phyloP scores from a whole-genome alignment of 2,797 vertebrate species.

The Poecilia gillii region DNA sequence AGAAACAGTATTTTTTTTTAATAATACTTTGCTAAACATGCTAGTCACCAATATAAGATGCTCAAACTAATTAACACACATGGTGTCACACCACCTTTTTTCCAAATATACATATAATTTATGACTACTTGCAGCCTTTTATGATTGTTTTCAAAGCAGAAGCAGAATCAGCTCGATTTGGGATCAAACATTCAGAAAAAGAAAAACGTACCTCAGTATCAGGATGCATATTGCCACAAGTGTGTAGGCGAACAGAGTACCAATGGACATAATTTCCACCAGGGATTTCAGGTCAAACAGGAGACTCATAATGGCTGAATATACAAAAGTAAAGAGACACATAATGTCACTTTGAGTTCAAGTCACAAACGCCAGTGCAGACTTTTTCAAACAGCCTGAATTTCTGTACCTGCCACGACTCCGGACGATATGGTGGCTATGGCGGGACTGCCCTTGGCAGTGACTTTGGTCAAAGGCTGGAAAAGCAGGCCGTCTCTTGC shows the following conservation, averaged over 20 bases:
- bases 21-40: neutral
- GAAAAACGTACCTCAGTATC: conserved; percentile 83
- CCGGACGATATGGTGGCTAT: conserved; percentile 86
- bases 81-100: neutral
- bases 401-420: conserved; percentile 81
- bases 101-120: neutral
- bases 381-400: conserved; percentile 9
- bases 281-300: conserved; percentile 88
- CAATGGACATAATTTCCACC: conserved; percentile 89
- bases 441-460: conserved; percentile 82
- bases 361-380: neutral
- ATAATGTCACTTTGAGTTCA: conserved; percentile 13
- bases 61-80: neutral
- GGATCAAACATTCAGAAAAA: neutral
- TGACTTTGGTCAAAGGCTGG: conserved; percentile 80
- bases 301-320: conserved; percentile 86
- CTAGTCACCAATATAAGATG: neutral
- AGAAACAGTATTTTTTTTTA: neutral
- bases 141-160: neutral
- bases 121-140: neutral
- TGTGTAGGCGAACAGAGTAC: conserved; percentile 88
- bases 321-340: conserved; percentile 7
- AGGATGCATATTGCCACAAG: conserved; percentile 89
- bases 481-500: conserved; percentile 91
- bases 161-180: neutral